These are phyloP conservation scores for Oscheius sp. DNA, from an alignment of 1,140 invertebrate species.

Conservation along the genomic window DNA sequence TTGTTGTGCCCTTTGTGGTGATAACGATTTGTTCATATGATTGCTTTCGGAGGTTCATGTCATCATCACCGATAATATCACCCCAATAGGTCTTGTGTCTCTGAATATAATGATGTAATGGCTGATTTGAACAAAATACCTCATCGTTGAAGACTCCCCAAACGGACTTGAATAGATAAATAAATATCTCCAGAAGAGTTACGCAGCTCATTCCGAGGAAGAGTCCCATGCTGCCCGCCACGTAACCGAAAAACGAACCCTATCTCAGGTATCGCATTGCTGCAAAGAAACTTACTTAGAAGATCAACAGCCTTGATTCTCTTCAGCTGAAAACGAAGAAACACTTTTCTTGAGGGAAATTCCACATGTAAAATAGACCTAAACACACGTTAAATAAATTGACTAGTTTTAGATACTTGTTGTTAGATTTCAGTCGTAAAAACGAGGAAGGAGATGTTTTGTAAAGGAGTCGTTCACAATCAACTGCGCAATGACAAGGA, in stretches of 20 bases:
- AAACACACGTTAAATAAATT: background rate
- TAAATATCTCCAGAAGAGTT: conserved; percentile 37
- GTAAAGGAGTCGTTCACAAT: conserved; percentile 1
- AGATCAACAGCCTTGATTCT: conserved; percentile 34
- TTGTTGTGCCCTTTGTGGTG: conserved; percentile 10
- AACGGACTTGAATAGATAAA: conserved; percentile 40
- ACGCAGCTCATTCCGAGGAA: conserved; percentile 42
- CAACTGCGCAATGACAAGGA: background rate
- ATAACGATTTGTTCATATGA: conserved; percentile 38
- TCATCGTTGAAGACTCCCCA: conserved; percentile 35
- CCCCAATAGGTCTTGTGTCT: conserved; percentile 25
- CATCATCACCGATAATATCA: conserved; percentile 16
- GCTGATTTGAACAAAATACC: background rate
- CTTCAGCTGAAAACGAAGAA: conserved; percentile 25
- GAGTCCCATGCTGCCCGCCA: conserved; percentile 38
- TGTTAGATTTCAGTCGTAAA: background rate
- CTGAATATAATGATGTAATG: background rate
- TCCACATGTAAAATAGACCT: background rate
- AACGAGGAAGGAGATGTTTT: background rate
- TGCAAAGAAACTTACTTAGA: conserved; percentile 20
- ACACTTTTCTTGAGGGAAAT: background rate
- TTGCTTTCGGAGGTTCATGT: background rate
- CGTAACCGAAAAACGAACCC: conserved; percentile 24
- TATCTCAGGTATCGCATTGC: background rate
- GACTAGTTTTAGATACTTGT: background rate